Evolutionary conservation across 2,113 vertebrate species (phyloP), one percentile per base, ranked within the genome.

Genomic region (Mesitornis unicolor): DNA sequence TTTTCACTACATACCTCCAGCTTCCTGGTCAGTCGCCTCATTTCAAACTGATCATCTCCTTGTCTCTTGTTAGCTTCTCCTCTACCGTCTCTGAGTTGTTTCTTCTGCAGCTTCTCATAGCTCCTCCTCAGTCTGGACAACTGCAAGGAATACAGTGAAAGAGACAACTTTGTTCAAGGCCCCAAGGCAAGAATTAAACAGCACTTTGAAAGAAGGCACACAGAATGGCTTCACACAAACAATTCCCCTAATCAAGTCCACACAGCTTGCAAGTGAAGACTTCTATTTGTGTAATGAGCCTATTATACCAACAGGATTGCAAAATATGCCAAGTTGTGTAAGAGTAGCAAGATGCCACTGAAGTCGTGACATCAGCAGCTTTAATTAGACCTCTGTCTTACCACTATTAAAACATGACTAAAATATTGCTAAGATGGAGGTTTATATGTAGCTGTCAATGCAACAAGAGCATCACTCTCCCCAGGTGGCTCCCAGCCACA

Each of bases 71-170:
- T 98, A 33, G 93, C 56, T 69, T 98, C 98, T 87, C 96, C 96
- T 38, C 97, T 97, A 54, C 84, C 91, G 78, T 98, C 98, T 87
- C 98, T 98, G 36, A 98, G 42, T 26, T 99, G 98, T 89, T 98
- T 99, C 90, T 97, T 98, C 96, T 99, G 99, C 75, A 99, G 98
- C 95, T 99, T 99, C 96, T 99, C 98, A 94, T 99, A 99, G 98
- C 98, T 99, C 97, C 98, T 99, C 92, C 98, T 99, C 95, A 99
- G 97, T 95, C 97, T 98, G 69, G 98, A 97, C 89, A 99, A 96
- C 99, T 99, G 96, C 71, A 96, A 78, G 35, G 92, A 84, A 97
- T 29, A 79, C 73, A 95, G 91, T 43, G 75, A 89, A 68, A 71
- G 22, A 82, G 22, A 71, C 7, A 86, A 79, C 26, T 50, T 61